A percentile compares a stretch with the other conserved stretches of the same genome.
These are phyloP conservation scores for Sarcophaga caerulescens DNA, from an alignment of 2,888 invertebrate genomes.

Conservation along the genomic window DNA sequence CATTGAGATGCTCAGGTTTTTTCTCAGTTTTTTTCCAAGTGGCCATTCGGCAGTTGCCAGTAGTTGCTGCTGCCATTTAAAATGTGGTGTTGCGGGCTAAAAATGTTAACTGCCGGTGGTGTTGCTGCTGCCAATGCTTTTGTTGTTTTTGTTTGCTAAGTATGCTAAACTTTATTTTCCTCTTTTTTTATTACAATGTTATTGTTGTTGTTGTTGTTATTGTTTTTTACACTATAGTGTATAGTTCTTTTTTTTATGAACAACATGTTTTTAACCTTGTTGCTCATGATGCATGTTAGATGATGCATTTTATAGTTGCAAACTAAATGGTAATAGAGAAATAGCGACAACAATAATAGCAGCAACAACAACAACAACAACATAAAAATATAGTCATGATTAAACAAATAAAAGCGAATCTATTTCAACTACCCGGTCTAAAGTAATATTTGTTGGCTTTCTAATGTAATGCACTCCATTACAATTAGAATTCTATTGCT, in stretches of 20 bases:
- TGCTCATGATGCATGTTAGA: slow-evolving; percentile 62
- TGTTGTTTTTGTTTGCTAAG: neutral
- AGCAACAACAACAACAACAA: neutral
- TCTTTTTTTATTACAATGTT: neutral
- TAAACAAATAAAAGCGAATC: slow-evolving; percentile 67
- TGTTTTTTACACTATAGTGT: neutral
- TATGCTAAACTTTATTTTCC: neutral
- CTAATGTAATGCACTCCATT: neutral
- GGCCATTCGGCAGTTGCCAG: too few species aligned
- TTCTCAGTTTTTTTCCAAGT: neutral
- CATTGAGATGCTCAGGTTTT: neutral
- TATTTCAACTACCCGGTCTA: slow-evolving; percentile 53
- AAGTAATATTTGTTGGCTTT: slow-evolving; percentile 33
- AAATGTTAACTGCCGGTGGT: neutral
- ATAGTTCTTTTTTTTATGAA: slow-evolving; percentile 36
- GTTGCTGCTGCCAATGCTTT: neutral
- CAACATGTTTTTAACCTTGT: slow-evolving; percentile 64
- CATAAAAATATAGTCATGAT: slow-evolving; percentile 52
- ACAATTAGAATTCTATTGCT: slow-evolving; percentile 45
- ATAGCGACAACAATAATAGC: slow-evolving; percentile 6
- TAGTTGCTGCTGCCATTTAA: neutral
- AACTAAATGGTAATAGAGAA: slow-evolving; percentile 22
- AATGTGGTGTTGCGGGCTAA: neutral
- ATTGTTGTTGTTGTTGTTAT: slow-evolving; percentile 8
- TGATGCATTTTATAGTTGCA: slow-evolving; percentile 68